Evolutionary conservation across 2,888 invertebrate species (phyloP), one percentile per base, ranked within the genome.

Genomic region (Thereva unica): DNA sequence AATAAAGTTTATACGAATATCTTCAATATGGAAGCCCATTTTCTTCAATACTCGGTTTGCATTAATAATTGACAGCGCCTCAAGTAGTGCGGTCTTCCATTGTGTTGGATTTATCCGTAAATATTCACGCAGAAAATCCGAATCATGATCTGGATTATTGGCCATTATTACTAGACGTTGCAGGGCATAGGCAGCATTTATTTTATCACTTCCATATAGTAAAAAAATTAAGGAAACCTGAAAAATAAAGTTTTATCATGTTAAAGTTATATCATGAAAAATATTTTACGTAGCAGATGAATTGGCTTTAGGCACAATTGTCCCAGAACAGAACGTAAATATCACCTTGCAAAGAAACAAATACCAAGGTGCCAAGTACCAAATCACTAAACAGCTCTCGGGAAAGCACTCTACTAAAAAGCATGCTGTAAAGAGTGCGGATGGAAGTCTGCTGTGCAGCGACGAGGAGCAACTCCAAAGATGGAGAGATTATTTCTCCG

Each of bases 31-130:
- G 2, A 80, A 75, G 34, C 83, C 83, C 6, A 85, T 66, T 67
- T 80, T 80, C 7, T 76, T 75, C 35, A 84, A 59, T 4, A 82
- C 75, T 35, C 71, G 71, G 0, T 77, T 75, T 1, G 78, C 78
- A 56, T 73, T 73, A 9, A 86, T 82, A 23, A 85, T 81, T 66
- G 82, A 78, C 23, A 86, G 71, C 0, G 84, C 83, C 76, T 86
- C 86, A 0, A 86, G 67, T 1, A 86, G 69, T 70, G 79, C 77
- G 0, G 75, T 71, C 35, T 79, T 76, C 85, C 85, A 86, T 12
- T 76, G 72, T 1, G 75, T 70, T 2, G 61, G 52, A 57, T 77
- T 74, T 0, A 67, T 68, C 12, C 75, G 71, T 0, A 78, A 74
- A 70, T 78, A 81, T 54, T 75, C 74, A 0, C 70, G 71, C 38